Base-by-base conservation (phyloP, 2,888 invertebrate species). In the Galerucella calmariensis region DNA sequence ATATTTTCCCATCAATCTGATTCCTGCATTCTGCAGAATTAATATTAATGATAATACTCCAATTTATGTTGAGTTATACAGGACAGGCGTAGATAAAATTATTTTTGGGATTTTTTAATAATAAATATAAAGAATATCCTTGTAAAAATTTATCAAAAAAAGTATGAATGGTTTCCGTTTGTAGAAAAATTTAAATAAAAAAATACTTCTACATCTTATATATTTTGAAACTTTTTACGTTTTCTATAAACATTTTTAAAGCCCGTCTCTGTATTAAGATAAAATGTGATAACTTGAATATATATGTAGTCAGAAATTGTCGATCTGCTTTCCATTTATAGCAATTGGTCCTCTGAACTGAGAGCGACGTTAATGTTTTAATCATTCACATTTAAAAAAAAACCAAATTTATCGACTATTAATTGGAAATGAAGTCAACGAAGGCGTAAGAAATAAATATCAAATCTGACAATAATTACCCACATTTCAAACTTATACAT, bases 281-380 rank as follows among this genome's bases (percentile, higher is more conserved):
- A 20, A 56, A 56, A 56, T 56, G 53, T 9, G n/a, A 61, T 61
- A 35, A 61, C 27, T 61, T 27, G 35, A n/a, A 46, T 46, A 61
- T 61, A 14, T 14, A 61, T 61, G 61, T 61, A 35, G 35, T 61
- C 61, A 16, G 61, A 61, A 61, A 61, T 61, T 27, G 59, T 20
- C 24, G 27, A 61, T 35, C 35, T 35, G 35, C 61, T 20, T 61
- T 61, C 61, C 61, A 61, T 61, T 61, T 61, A 61, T 61, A 61
- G 61, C 12, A n/a, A 35, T 10, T 41, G 35, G 35, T 35, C 61
- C 35, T 61, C 14, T 61, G n/a, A 16, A 61, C 35, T 11, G 35
- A 35, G n/a, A 10, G 9, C 12, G 35, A 61, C 12, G 14, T 35
- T 61, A 35, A 61, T 61, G 61, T 61, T 61, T 61, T 35, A 61